Percentiles rank a stretch among this genome's conserved stretches.
phyloP scores from a whole-genome alignment of 2,888 invertebrate genomes.

The Rugalucina vietnamica region DNA sequence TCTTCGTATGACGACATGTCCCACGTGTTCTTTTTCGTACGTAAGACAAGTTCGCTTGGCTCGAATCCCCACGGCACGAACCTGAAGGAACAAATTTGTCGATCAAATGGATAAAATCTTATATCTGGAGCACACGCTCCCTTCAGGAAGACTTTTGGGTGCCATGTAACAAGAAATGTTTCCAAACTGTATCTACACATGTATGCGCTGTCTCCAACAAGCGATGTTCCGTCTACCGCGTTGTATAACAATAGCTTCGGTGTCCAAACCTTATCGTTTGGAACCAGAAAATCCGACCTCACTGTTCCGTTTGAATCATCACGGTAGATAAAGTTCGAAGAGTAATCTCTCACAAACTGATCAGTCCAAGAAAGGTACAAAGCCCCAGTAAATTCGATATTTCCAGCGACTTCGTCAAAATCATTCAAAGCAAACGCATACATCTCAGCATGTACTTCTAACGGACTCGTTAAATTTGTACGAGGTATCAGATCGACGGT shows the following conservation, averaged over 20 bases:
- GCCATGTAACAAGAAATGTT: slow-evolving; percentile 37
- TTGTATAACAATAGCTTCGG: slow-evolving; percentile 41
- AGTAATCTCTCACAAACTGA: slow-evolving; percentile 20
- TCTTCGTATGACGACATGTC: slow-evolving; percentile 10
- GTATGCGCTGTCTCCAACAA: slow-evolving; percentile 3
- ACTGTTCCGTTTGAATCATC: not conserved
- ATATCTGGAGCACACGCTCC: slow-evolving; percentile 37
- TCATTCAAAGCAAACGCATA: slow-evolving; percentile 23
- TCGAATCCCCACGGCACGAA: slow-evolving; percentile 26
- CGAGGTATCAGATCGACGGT: not conserved
- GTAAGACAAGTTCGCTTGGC: slow-evolving; percentile 13
- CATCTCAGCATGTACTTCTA: not conserved
- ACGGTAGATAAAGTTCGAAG: no score
- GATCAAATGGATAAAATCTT: slow-evolving; percentile 41
- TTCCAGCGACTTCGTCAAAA: slow-evolving; percentile 41
- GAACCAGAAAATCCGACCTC: not conserved
- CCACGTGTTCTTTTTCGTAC: not conserved
- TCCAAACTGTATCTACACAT: slow-evolving; percentile 14
- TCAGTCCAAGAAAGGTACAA: slow-evolving; percentile 38
- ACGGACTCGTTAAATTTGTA: not conserved
- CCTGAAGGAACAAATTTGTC: slow-evolving; percentile 13
- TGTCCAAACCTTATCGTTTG: slow-evolving; percentile 35
- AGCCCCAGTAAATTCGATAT: slow-evolving; percentile 24
- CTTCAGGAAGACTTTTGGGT: slow-evolving; percentile 34
- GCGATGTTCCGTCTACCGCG: slow-evolving; percentile 16